phyloP scores from a whole-genome alignment of 2,888 invertebrate species.

The Calliopum simillimum region DNA sequence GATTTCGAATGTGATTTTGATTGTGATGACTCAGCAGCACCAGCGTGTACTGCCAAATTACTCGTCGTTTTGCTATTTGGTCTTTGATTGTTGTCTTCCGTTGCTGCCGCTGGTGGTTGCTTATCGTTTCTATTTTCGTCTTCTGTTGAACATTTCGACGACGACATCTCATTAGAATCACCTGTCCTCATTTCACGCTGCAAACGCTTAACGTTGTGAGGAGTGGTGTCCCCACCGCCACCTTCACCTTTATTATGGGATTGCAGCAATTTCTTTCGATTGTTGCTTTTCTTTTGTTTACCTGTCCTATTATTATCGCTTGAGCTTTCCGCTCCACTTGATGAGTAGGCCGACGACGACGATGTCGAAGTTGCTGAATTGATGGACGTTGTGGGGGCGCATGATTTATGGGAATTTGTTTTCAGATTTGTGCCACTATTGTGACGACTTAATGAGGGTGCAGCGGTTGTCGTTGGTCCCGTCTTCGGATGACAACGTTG shows the following conservation, averaged over 20 bases:
- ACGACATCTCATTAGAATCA: slow-evolving; percentile 44
- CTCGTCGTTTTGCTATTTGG: slow-evolving; percentile 19
- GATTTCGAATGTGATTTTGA: slow-evolving; percentile 35
- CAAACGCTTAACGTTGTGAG: slow-evolving; percentile 5
- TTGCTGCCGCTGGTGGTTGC: slow-evolving; percentile 47
- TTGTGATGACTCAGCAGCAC: slow-evolving; percentile 46
- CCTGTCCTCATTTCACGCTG: slow-evolving; percentile 35
- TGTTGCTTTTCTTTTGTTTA: slow-evolving; percentile 50
- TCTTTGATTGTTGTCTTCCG: slow-evolving; percentile 41
- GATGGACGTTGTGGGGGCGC: slow-evolving; percentile 37
- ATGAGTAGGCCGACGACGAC: slow-evolving; percentile 67
- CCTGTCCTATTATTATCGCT: slow-evolving; percentile 52
- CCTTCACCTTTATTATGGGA: slow-evolving; percentile 41
- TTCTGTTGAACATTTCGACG: slow-evolving; percentile 39
- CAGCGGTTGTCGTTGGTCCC: slow-evolving; percentile 58
- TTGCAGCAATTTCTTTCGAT: slow-evolving; percentile 53
- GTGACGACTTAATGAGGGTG: slow-evolving; percentile 68
- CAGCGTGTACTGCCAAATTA: slow-evolving; percentile 38
- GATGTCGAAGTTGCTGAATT: slow-evolving; percentile 33
- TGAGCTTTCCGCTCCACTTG: slow-evolving; percentile 62
- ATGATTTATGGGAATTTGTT: slow-evolving; percentile 42
- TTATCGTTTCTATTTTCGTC: slow-evolving; percentile 54
- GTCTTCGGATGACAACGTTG: slow-evolving; percentile 54
- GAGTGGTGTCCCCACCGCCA: slow-evolving; percentile 41
- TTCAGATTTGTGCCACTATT: slow-evolving; percentile 55